phyloP scores from a whole-genome alignment of 2,888 invertebrate species.

The Drosophila prostipennis region DNA sequence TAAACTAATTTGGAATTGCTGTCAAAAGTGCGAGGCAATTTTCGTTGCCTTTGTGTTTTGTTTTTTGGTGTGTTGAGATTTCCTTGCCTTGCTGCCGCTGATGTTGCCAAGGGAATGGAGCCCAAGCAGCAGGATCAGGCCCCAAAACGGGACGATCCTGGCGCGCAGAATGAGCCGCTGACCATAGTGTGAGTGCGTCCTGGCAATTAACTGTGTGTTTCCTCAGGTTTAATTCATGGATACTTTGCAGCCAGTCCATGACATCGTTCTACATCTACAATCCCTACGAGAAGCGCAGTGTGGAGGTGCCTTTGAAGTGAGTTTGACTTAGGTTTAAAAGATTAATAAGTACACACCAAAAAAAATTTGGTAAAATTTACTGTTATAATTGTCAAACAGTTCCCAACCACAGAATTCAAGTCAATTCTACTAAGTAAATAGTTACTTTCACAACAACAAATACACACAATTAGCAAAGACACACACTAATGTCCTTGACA shows the following conservation, averaged over 20 bases:
- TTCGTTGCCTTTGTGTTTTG: constrained; percentile 6
- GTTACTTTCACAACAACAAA: too few species aligned
- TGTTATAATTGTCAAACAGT: too few species aligned
- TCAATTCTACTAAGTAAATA: too few species aligned
- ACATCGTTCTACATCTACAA: constrained; percentile 56
- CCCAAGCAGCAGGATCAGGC: constrained; percentile 13
- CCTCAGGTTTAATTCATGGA: not conserved
- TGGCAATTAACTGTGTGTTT: fast-evolving
- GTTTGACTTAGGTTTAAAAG: constrained; percentile 1
- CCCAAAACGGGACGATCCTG: constrained; percentile 6
- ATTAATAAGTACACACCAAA: too few species aligned
- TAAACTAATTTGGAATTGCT: constrained; percentile 62
- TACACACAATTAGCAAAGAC: too few species aligned
- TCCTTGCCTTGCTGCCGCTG: not conserved
- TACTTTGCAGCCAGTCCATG: constrained; percentile 43
- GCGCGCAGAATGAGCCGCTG: not conserved
- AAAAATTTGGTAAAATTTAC: too few species aligned
- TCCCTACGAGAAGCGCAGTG: constrained; percentile 64
- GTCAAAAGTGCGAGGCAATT: constrained; percentile 62
- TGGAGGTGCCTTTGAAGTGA: constrained; percentile 62
- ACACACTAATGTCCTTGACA: too few species aligned
- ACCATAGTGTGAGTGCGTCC: constrained; percentile 46
- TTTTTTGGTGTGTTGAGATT: not conserved
- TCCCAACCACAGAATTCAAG: too few species aligned
- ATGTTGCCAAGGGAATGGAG: constrained; percentile 14